Evolutionary conservation across 2,113 vertebrate species (phyloP).

Genomic region (Lates calcarifer): DNA sequence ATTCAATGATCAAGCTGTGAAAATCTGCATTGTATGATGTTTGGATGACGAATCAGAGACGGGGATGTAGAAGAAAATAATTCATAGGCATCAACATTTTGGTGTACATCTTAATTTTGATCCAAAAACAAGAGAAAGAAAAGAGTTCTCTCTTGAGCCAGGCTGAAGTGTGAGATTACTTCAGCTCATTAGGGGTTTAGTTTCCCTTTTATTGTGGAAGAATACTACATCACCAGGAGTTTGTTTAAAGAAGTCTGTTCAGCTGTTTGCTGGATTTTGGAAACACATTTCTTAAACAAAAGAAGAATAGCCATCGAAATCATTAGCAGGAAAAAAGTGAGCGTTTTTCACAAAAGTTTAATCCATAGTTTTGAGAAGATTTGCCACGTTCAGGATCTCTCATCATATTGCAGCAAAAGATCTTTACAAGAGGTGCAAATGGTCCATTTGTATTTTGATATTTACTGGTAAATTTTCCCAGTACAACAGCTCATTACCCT

Average conservation of each 20-base stretch:
- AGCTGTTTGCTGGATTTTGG: too few relatives aligned
- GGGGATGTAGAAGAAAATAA: too few relatives aligned
- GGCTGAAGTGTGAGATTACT: neutral
- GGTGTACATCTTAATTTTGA: neutral
- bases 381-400: neutral
- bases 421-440: too few relatives aligned
- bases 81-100: neutral
- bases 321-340: neutral
- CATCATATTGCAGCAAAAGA: neutral
- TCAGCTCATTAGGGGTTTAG: too few relatives aligned
- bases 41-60: neutral
- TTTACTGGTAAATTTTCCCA: neutral
- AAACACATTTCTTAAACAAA: neutral
- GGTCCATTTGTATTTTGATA: neutral
- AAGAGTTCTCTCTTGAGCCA: too few relatives aligned
- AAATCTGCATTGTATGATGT: neutral
- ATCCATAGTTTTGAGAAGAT: neutral
- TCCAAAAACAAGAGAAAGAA: neutral
- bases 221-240: too few relatives aligned
- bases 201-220: neutral
- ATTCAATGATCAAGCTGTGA: neutral
- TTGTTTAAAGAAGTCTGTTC: too few relatives aligned
- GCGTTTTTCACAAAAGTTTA: neutral
- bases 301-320: neutral
- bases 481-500: neutral